Base-by-base conservation (phyloP, 2,888 invertebrate genomes). In the Empis stercorea region DNA sequence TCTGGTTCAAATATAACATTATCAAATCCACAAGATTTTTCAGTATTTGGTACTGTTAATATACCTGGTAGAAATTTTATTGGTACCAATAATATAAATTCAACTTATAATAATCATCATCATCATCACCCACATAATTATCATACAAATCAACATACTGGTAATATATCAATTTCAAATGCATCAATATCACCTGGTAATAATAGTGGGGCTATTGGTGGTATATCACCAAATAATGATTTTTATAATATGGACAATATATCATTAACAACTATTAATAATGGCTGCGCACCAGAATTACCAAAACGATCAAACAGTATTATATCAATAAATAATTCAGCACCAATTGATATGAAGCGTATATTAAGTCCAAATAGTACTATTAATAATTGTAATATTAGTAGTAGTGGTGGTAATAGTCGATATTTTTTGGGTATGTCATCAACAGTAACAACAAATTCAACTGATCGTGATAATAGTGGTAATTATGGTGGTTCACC, bases 31-130 rank as follows among this genome's bases (percentile, higher is more conserved):
- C 55, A 55, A 49, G 64, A 65, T 13, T 64, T 58, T 54, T 60
- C 68, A 7, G 63, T 66, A 17, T 68, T 69, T 52, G 67, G 64
- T 16, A 65, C 63, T 46, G 65, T 68, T n/a, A 61, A 64, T 20
- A 61, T 66, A 57, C 66, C 67, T 30, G 66, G 64, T 40, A 59
- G 65, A 38, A 64, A 59, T 47, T 58, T 59, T 47, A 51, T 48
- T 36, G 47, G 32, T 42, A 49, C 54, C 10, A 45, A 37, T 39
- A 47, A 42, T 32, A 20, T 5, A 20, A 20, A 20, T 27, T 9
- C 9, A 27, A 27, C 23, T 6, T 27, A 27, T 27, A 37, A 27
- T 37, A 14, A 14, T 9, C 41, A 44, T 27, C 32, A 20, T 11
- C 48, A 48, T 23, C 37, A 37, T 30, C 30, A 38, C 32, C 17